These are phyloP conservation scores for Drosophila littoralis DNA, from an alignment of 1,140 invertebrate species.

Conservation along the genomic window DNA sequence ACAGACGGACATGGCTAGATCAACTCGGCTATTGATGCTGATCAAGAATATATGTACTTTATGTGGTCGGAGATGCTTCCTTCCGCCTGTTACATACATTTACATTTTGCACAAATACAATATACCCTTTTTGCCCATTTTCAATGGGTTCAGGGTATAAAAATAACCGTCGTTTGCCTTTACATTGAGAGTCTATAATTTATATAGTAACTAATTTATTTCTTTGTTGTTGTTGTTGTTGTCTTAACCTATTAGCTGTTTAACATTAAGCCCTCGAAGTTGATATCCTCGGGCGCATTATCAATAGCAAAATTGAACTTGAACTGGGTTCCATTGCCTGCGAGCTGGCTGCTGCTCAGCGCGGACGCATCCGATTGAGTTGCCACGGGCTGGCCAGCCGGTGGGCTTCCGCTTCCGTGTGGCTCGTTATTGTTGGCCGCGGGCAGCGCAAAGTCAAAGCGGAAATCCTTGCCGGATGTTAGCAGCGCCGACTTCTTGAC, in stretches of 20 bases:
- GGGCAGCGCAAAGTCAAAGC: conserved; percentile 83
- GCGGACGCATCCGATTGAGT: background rate
- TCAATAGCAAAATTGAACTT: conserved; percentile 86
- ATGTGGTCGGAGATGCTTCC: too few species aligned
- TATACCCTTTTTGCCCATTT: too few species aligned
- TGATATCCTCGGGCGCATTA: conserved; percentile 61
- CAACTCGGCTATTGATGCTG: too few species aligned
- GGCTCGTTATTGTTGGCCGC: conserved; percentile 25
- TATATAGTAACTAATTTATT: conserved; percentile 10
- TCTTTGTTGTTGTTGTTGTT: too few species aligned
- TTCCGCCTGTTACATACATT: too few species aligned
- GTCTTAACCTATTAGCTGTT: conserved; percentile 29
- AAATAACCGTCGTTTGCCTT: background rate
- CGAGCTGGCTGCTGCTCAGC: background rate
- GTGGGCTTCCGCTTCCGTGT: background rate
- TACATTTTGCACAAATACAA: too few species aligned
- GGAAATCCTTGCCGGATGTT: conserved; percentile 79
- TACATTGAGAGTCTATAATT: background rate
- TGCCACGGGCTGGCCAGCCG: background rate
- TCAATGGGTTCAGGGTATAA: too few species aligned
- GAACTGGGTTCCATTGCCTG: conserved; percentile 82
- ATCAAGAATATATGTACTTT: too few species aligned
- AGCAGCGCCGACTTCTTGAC: conserved; percentile 85
- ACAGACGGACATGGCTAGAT: too few species aligned
- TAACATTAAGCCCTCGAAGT: conserved; percentile 50